Percentiles rank a stretch among this genome's conserved stretches.
Conservation (phyloP, 2,113 vertebrate genomes). For the Leuciscus idus region DNA sequence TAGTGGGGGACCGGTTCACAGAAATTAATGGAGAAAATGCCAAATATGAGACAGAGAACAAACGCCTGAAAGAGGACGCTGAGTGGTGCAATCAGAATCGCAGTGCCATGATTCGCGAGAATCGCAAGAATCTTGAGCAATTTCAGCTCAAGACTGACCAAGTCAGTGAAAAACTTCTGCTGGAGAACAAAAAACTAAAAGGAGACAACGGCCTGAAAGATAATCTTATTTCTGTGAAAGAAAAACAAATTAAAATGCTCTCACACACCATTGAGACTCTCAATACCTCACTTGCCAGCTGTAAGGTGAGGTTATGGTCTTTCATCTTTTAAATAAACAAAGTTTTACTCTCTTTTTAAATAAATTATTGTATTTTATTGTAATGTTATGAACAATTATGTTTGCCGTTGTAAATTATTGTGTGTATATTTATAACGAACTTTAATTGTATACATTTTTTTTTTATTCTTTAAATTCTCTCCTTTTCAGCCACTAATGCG, state of each 20-base stretch:
- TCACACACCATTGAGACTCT: constrained; percentile 57
- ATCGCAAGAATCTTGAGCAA: constrained; percentile 59
- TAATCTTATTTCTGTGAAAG: constrained; percentile 57
- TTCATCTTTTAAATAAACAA: neutral
- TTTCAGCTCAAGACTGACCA: constrained; percentile 64
- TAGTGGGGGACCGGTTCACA: constrained; percentile 62
- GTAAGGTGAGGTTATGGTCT: constrained; percentile 64
- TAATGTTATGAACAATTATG: neutral
- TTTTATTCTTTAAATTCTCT: neutral
- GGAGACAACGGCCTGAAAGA: constrained; percentile 51
- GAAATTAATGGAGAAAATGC: constrained; percentile 64
- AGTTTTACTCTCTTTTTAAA: too few relatives aligned
- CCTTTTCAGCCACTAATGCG: neutral
- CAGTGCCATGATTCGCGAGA: constrained; percentile 49
- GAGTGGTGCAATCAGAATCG: constrained; percentile 68
- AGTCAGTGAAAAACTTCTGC: constrained; percentile 66
- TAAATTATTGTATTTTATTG: neutral
- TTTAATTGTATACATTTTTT: neutral
- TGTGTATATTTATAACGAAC: neutral
- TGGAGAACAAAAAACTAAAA: constrained; percentile 59
- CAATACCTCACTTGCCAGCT: constrained; percentile 60
- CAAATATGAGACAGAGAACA: constrained; percentile 68
- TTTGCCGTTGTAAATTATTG: neutral
- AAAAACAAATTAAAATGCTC: constrained; percentile 55
- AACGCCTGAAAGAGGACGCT: constrained; percentile 55